Conservation (phyloP, 1,140 invertebrate genomes). For the Dreissena rostriformis region DNA sequence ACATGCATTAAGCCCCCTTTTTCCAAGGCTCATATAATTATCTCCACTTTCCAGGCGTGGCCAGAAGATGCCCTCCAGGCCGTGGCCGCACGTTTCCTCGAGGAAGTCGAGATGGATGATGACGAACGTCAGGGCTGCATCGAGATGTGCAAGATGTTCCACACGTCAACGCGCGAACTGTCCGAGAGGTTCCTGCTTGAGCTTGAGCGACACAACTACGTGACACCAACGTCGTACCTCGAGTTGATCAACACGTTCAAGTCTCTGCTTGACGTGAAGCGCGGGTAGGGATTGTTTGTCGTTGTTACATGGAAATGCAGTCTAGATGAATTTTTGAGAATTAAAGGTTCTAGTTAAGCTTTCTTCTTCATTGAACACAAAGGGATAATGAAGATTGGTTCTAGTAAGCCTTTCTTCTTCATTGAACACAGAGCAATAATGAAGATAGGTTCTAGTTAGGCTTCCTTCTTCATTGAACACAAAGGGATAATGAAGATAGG, state of each 20-base stretch:
- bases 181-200: slow-evolving; percentile 86
- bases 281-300: slow-evolving; percentile 85
- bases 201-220: slow-evolving; percentile 83
- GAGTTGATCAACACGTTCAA: slow-evolving; percentile 82
- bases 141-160: slow-evolving; percentile 91
- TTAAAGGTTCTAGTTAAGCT: too few species aligned
- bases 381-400: too few species aligned
- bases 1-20: too few species aligned
- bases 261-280: slow-evolving; percentile 77
- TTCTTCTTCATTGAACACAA: too few species aligned
- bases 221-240: slow-evolving; percentile 82
- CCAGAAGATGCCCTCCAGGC: slow-evolving; percentile 86
- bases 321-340: too few species aligned
- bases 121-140: slow-evolving; percentile 85
- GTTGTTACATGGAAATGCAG: too few species aligned
- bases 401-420: too few species aligned
- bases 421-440: too few species aligned
- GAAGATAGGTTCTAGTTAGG: too few species aligned
- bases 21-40: not conserved
- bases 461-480: too few species aligned
- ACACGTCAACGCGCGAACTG: slow-evolving; percentile 88
- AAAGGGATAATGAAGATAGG: too few species aligned
- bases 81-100: slow-evolving; percentile 92
- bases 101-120: slow-evolving; percentile 87
- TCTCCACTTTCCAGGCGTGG: slow-evolving; percentile 80